phyloP scores from a whole-genome alignment of 2,797 vertebrate species.

The Cirrhinus mrigala region DNA sequence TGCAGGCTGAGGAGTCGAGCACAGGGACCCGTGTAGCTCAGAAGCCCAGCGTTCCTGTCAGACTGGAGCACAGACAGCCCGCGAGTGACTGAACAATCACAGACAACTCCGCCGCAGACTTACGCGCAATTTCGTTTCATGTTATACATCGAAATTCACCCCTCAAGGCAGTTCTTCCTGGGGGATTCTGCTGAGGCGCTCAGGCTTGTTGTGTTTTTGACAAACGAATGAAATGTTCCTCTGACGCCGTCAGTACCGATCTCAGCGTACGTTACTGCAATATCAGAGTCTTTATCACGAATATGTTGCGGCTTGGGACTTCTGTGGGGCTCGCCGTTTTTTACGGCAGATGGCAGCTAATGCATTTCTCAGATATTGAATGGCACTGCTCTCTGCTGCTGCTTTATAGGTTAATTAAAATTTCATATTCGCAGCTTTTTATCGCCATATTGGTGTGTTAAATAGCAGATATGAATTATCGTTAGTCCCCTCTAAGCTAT shows the following conservation, averaged over 20 bases:
- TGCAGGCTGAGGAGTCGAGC: conserved; percentile 25
- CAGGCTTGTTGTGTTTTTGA: conserved; percentile 23
- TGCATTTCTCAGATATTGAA: conserved; percentile 4
- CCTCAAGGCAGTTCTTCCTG: conserved; percentile 32
- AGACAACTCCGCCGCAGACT: conserved; percentile 4
- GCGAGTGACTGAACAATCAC: conserved; percentile 32
- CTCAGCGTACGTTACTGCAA: not conserved
- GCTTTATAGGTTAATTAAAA: conserved; percentile 35
- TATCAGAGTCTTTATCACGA: not conserved
- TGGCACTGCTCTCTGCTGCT: not conserved
- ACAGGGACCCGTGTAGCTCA: conserved; percentile 30
- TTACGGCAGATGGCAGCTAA: conserved; percentile 1
- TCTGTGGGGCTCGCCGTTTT: conserved; percentile 1
- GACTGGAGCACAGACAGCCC: conserved; percentile 27
- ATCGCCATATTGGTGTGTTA: conserved; percentile 22
- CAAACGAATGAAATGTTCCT: conserved; percentile 25
- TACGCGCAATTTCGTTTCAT: conserved; percentile 7
- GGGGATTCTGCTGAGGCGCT: conserved; percentile 6
- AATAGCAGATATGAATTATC: conserved; percentile 18
- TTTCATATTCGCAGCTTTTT: conserved; percentile 28
- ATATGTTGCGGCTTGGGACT: not conserved
- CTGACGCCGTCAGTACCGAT: not conserved
- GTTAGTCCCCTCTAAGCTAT: conserved; percentile 6
- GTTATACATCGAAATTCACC: conserved; percentile 31
- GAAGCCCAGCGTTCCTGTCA: conserved; percentile 35